phyloP scores from a whole-genome alignment of 1,140 invertebrate species.

The Hypsibius dujardini region DNA sequence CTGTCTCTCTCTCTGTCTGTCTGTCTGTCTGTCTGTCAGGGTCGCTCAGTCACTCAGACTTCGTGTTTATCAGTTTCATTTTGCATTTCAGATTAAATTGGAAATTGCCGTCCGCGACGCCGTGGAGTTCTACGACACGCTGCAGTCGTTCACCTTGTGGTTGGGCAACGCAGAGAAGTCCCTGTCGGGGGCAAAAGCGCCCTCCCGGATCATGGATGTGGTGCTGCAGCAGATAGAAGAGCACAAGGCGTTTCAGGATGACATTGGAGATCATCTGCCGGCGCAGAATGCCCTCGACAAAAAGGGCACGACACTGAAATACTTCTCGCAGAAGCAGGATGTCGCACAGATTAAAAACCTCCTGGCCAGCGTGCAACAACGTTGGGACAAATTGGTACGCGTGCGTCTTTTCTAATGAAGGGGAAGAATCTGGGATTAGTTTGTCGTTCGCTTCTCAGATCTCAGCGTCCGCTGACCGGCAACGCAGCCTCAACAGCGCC shows the following conservation, averaged over 20 bases:
- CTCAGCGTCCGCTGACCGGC: slow-evolving; percentile 78
- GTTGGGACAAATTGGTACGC: slow-evolving; percentile 93
- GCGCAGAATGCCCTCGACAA: slow-evolving; percentile 87
- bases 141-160: slow-evolving; percentile 80
- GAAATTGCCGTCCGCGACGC: slow-evolving; percentile 92
- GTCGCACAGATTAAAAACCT: slow-evolving; percentile 96
- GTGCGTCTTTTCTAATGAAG: too few species aligned
- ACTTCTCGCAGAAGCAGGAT: slow-evolving; percentile 97
- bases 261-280: slow-evolving; percentile 79
- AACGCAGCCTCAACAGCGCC: slow-evolving; percentile 72
- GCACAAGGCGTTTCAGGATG: slow-evolving; percentile 87
- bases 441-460: too few species aligned
- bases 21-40: too few species aligned
- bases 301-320: slow-evolving; percentile 90
- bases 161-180: slow-evolving; percentile 80
- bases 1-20: too few species aligned
- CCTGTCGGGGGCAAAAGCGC: slow-evolving; percentile 60
- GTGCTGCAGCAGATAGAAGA: slow-evolving; percentile 82
- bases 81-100: slow-evolving; percentile 53
- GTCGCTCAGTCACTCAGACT: too few species aligned
- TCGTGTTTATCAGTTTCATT: too few species aligned
- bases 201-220: slow-evolving; percentile 76
- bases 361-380: slow-evolving; percentile 82
- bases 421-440: too few species aligned
- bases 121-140: slow-evolving; percentile 78